Evolutionary conservation across 2,888 invertebrate genomes (phyloP).

Genomic region (Mactromeris polynyma): DNA sequence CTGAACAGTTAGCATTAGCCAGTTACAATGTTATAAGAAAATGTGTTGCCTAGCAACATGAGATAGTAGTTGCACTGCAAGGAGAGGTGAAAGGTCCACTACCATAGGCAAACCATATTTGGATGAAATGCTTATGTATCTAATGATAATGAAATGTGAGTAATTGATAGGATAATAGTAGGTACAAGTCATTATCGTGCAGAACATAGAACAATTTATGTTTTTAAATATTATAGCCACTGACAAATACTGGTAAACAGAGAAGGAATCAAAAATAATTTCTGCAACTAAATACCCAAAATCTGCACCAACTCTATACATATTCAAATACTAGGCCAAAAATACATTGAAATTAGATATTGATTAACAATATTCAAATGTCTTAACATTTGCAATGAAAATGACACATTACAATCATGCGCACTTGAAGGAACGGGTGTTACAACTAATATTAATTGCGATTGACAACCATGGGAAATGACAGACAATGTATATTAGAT

Average conservation of each 20-base stretch:
- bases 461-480: too few species aligned
- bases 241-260: too few species aligned
- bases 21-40: not conserved
- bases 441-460: too few species aligned
- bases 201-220: not conserved
- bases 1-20: not conserved
- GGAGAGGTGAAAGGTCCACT: slow-evolving; percentile 50
- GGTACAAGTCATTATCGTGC: not conserved
- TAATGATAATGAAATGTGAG: not conserved
- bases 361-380: not conserved
- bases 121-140: not conserved
- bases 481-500: too few species aligned
- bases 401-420: not conserved
- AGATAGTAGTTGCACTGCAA: slow-evolving; percentile 57
- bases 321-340: not conserved
- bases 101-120: slow-evolving; percentile 33
- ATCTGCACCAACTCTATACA: not conserved
- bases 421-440: not conserved
- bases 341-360: not conserved
- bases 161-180: not conserved
- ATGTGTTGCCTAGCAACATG: slow-evolving; percentile 19
- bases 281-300: not conserved
- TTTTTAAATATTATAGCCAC: too few species aligned
- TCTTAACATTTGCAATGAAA: not conserved
- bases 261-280: too few species aligned